These are phyloP conservation scores for Stictonetta naevosa DNA, from an alignment of 2,113 vertebrate species.

Conservation along the genomic window DNA sequence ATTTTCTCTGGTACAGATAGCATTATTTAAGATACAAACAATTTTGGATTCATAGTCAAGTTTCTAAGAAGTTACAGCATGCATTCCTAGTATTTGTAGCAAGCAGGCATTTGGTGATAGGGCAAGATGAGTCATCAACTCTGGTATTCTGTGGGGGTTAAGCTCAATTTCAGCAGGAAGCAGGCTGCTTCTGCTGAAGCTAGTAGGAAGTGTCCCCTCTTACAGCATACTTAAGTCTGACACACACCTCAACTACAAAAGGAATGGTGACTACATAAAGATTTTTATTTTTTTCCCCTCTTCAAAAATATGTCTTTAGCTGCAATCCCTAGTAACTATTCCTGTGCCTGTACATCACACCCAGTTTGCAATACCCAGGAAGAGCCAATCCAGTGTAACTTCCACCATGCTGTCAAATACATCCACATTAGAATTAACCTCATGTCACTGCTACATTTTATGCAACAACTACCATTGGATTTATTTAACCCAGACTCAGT, in stretches of 20 bases:
- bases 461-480: not conserved
- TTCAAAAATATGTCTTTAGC: not conserved
- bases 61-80: not conserved
- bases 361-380: not conserved
- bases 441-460: not conserved
- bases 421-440: not conserved
- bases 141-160: not conserved
- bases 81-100: not conserved
- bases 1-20: not conserved
- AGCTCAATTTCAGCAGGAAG: not conserved
- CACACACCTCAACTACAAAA: not conserved
- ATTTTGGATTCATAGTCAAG: not conserved
- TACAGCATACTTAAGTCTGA: rapidly evolving
- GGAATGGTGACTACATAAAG: not conserved
- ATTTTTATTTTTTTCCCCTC: too few species aligned
- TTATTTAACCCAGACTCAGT: not conserved
- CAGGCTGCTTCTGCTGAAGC: not conserved
- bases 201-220: not conserved
- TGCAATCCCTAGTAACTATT: not conserved
- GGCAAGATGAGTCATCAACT: not conserved
- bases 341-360: rapidly evolving
- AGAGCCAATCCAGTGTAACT: not conserved
- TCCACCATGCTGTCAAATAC: not conserved
- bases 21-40: not conserved
- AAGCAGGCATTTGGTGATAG: not conserved